A percentile compares a stretch with the other conserved stretches of the same genome.
Evolutionary conservation across 2,797 vertebrate species (phyloP).

Genomic region (Benthosema pterotum): DNA sequence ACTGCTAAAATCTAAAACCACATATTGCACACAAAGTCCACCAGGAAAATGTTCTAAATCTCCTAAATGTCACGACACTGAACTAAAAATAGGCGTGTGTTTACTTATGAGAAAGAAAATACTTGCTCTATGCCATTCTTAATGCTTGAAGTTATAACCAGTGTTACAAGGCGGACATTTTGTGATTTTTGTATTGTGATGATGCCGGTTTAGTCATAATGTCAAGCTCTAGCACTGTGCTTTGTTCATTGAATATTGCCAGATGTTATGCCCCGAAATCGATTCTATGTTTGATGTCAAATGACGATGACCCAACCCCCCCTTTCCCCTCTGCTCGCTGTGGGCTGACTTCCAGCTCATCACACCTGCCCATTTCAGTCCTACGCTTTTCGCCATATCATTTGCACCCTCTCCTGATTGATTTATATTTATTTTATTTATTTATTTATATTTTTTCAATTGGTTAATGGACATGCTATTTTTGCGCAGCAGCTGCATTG

Average conservation of each 20-base stretch:
- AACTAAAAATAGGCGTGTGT: neutral
- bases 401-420: conserved; percentile 54
- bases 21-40: no score
- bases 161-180: neutral
- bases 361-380: conserved; percentile 40
- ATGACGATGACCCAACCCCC: conserved; percentile 30
- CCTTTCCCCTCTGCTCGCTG: conserved; percentile 25
- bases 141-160: neutral
- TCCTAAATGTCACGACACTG: no score
- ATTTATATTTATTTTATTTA: no score
- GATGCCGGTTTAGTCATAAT: neutral
- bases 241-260: neutral
- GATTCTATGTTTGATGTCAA: conserved; percentile 23
- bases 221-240: neutral
- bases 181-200: neutral
- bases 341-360: conserved; percentile 25
- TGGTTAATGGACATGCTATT: conserved; percentile 36
- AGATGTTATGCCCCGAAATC: neutral
- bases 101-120: neutral
- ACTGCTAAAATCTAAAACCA: no score
- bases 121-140: neutral
- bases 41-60: no score
- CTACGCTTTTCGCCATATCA: conserved; percentile 59
- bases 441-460: no score
- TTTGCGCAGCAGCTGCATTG: conserved; percentile 45